Percentiles rank a stretch among this genome's conserved stretches.
Conservation (phyloP, 2,888 invertebrate species). For the Hirtodrosophila trivittata region DNA sequence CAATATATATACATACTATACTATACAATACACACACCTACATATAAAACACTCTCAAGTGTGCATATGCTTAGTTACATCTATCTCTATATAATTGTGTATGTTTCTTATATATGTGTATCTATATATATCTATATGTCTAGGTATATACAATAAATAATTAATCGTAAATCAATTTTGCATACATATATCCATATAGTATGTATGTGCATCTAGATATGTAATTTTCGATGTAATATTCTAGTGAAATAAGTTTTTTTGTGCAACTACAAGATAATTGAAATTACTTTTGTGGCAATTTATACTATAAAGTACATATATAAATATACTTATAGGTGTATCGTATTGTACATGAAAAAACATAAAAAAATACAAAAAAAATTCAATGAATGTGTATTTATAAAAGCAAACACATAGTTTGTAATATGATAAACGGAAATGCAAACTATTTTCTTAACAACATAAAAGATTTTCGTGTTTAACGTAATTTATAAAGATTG, state of each 20-base stretch:
- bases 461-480: conserved; percentile 30
- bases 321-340: conserved; percentile 18
- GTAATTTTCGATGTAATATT: conserved; percentile 70
- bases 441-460: conserved; percentile 63
- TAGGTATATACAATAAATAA: conserved; percentile 21
- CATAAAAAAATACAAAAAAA: conserved; percentile 29
- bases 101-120: conserved; percentile 16
- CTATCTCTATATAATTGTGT: no score
- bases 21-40: conserved; percentile 24
- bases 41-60: conserved; percentile 24
- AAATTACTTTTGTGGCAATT: conserved; percentile 64
- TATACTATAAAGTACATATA: conserved; percentile 27
- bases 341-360: conserved; percentile 35
- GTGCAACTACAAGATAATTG: conserved; percentile 49
- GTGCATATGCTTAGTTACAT: conserved; percentile 3
- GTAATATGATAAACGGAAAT: conserved; percentile 47
- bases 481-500: not conserved
- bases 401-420: conserved; percentile 34
- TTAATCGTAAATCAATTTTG: conserved; percentile 60
- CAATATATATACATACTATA: conserved; percentile 36
- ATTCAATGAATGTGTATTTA: conserved; percentile 59
- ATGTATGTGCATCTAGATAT: conserved; percentile 43
- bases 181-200: conserved; percentile 9
- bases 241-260: conserved; percentile 38
- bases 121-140: conserved; percentile 18